phyloP scores from a whole-genome alignment of 2,797 vertebrate species.

The Bradypus variegatus region DNA sequence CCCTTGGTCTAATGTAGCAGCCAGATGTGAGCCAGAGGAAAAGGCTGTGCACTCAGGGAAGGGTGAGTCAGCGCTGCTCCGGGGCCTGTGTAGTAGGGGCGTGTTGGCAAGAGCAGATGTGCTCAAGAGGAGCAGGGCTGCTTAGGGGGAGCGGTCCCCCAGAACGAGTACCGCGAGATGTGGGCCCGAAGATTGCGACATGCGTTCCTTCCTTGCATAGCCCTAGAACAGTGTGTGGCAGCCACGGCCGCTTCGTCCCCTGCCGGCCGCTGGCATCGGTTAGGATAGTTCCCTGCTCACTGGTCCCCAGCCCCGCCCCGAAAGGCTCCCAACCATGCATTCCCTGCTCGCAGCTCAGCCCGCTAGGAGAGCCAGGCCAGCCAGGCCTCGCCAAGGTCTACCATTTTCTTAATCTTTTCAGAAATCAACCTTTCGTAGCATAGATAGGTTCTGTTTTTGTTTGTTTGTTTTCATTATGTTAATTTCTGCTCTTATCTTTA shows the following conservation, averaged over 20 bases:
- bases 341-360: neutral
- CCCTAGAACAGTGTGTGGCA: neutral
- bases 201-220: no score
- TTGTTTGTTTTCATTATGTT: neutral
- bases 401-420: accelerated
- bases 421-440: neutral
- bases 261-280: accelerated
- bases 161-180: neutral
- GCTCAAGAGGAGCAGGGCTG: no score
- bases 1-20: neutral
- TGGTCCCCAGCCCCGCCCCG: neutral
- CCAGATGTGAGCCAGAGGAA: neutral
- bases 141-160: neutral
- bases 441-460: accelerated
- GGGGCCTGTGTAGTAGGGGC: accelerated
- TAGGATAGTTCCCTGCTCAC: neutral
- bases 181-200: neutral
- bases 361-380: accelerated
- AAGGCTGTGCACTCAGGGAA: neutral
- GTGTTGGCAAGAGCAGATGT: neutral
- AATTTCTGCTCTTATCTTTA: neutral
- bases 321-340: neutral
- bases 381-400: neutral
- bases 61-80: accelerated
- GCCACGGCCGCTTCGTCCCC: neutral